phyloP scores from a whole-genome alignment of 2,888 invertebrate genomes.

The Arctia plantaginis region DNA sequence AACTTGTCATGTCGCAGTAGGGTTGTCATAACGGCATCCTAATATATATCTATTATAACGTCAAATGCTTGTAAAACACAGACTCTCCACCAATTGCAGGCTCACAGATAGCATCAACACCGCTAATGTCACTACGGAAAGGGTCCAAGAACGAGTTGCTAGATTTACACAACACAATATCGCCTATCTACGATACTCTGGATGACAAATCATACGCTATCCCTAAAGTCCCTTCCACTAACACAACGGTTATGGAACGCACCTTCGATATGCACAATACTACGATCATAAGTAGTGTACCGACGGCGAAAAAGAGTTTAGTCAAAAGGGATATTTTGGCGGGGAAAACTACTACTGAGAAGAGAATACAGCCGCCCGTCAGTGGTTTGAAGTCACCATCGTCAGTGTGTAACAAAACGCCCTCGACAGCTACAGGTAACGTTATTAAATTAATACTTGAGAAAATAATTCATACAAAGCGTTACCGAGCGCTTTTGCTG shows the following conservation, averaged over 20 bases:
- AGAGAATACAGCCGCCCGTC: conserved; percentile 51
- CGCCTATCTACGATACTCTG: conserved; percentile 77
- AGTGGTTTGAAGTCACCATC: conserved; percentile 10
- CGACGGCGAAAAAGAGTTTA: conserved; percentile 66
- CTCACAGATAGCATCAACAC: conserved; percentile 76
- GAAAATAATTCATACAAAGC: neutral
- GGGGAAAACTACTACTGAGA: conserved; percentile 65
- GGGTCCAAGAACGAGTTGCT: conserved; percentile 66
- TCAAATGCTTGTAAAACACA: neutral
- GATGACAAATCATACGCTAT: conserved; percentile 74
- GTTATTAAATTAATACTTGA: neutral
- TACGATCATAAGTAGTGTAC: conserved; percentile 74
- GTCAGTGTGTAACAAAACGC: conserved; percentile 24
- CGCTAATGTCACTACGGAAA: conserved; percentile 65
- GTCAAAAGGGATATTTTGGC: conserved; percentile 75
- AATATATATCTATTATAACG: too few species aligned
- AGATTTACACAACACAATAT: conserved; percentile 75
- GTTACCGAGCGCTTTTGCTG: neutral
- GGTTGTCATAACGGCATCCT: too few species aligned
- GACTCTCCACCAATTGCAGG: conserved; percentile 58
- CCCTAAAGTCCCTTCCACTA: conserved; percentile 57
- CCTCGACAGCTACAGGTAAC: conserved; percentile 64
- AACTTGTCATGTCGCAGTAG: too few species aligned
- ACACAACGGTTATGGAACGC: conserved; percentile 56
- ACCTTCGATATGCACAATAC: conserved; percentile 67